Evolutionary conservation across 1,140 invertebrate genomes (phyloP).

Genomic region (Atta texana): DNA sequence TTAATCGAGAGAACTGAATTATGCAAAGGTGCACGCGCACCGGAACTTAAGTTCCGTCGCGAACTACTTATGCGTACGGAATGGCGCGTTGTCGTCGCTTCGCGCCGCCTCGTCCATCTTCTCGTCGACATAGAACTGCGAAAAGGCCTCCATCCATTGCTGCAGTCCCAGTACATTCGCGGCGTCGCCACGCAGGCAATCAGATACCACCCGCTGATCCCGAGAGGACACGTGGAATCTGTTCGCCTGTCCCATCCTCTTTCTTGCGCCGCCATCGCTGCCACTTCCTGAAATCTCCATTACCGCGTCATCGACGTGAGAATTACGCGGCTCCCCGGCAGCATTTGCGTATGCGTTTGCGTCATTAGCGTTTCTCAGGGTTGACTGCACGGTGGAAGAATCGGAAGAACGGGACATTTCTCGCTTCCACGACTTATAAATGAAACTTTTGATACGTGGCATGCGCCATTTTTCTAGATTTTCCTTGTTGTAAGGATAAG

Average conservation of each 20-base stretch:
- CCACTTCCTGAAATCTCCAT: constrained; percentile 38
- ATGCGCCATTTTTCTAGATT: constrained; percentile 73
- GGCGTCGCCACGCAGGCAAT: constrained; percentile 55
- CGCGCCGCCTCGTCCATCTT: constrained; percentile 20
- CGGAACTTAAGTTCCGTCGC: constrained; percentile 50
- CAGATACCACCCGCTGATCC: constrained; percentile 52
- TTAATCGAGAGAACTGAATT: constrained; percentile 25
- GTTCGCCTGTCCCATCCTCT: neutral
- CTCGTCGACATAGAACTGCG: neutral
- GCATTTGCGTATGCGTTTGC: constrained; percentile 24
- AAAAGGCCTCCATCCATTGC: constrained; percentile 19
- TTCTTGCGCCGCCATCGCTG: constrained; percentile 20
- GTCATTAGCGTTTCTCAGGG: constrained; percentile 1
- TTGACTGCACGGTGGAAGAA: neutral
- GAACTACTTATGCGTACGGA: constrained; percentile 13
- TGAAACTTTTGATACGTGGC: neutral
- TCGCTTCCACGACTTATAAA: neutral
- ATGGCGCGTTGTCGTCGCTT: constrained; percentile 22
- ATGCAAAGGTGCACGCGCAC: constrained; percentile 66
- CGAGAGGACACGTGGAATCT: constrained; percentile 46
- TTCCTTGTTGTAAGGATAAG: constrained; percentile 75
- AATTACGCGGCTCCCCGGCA: neutral
- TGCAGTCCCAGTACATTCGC: constrained; percentile 36
- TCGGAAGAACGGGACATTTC: neutral
- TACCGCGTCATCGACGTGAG: constrained; percentile 13